phyloP scores from a whole-genome alignment of 2,797 vertebrate genomes.

The Crocodylus rhombifer region DNA sequence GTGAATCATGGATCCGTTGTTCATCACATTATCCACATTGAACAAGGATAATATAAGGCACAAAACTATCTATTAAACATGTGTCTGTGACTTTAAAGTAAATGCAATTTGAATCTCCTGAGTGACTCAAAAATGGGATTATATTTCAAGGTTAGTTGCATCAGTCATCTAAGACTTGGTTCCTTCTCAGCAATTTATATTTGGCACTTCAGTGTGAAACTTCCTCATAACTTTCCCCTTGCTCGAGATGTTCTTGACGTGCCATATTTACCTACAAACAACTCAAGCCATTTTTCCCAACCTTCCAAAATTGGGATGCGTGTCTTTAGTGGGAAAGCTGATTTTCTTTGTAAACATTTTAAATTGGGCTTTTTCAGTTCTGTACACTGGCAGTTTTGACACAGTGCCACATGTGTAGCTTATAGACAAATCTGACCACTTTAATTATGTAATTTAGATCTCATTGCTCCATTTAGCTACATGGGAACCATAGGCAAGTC shows the following conservation, averaged over 20 bases:
- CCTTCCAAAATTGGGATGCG: no score
- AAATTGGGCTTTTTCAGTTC: background rate
- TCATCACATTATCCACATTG: background rate
- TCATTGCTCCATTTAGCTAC: background rate
- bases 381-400: background rate
- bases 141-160: background rate
- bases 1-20: background rate
- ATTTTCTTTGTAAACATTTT: background rate
- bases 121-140: background rate
- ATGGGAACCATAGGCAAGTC: background rate
- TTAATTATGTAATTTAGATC: slow-evolving; percentile 15
- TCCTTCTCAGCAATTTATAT: background rate
- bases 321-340: no score
- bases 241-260: background rate
- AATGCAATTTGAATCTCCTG: background rate
- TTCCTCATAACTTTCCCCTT: background rate
- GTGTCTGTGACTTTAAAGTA: background rate
- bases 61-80: background rate
- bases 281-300: no score
- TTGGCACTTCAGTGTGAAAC: background rate
- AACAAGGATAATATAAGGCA: background rate
- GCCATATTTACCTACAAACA: background rate
- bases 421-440: background rate
- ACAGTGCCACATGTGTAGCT: background rate
- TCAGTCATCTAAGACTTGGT: background rate